These are phyloP conservation scores for Struthidea cinerea DNA, from an alignment of 2,113 vertebrate genomes.

Conservation along the genomic window DNA sequence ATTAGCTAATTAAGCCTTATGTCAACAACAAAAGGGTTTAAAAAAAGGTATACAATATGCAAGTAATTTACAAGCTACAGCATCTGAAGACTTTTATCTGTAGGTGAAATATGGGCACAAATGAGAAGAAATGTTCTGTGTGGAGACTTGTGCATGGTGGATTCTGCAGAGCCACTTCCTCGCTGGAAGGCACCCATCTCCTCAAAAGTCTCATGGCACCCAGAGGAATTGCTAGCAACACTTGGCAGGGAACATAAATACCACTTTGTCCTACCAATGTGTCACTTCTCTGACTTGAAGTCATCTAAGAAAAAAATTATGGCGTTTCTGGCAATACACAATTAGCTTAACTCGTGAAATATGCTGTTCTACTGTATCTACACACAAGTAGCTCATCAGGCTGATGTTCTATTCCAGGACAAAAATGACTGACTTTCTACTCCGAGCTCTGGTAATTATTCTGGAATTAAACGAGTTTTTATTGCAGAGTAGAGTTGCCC, in stretches of 20 bases:
- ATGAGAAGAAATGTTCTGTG: background rate
- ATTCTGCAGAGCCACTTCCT: background rate
- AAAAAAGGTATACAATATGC: background rate
- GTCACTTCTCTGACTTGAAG: background rate
- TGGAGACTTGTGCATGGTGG: background rate
- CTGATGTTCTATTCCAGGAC: background rate
- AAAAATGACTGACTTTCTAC: background rate
- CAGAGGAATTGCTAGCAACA: background rate
- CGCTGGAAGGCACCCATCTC: background rate
- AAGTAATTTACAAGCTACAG: background rate
- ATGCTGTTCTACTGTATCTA: background rate
- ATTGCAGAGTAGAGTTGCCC: background rate
- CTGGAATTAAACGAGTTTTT: constrained; percentile 12
- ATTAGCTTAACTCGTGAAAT: background rate
- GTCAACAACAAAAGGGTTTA: background rate
- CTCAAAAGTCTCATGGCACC: background rate
- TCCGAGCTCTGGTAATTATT: background rate
- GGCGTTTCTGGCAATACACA: background rate
- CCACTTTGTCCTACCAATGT: background rate
- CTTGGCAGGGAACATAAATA: background rate
- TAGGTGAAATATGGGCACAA: background rate
- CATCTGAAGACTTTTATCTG: background rate
- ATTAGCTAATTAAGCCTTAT: background rate
- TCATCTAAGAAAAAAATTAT: background rate
- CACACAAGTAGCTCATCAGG: background rate